Percentiles rank a stretch among this genome's conserved stretches.
These are phyloP conservation scores for Geopemphigus sp. DNA, from an alignment of 1,140 invertebrate genomes.

Conservation along the genomic window DNA sequence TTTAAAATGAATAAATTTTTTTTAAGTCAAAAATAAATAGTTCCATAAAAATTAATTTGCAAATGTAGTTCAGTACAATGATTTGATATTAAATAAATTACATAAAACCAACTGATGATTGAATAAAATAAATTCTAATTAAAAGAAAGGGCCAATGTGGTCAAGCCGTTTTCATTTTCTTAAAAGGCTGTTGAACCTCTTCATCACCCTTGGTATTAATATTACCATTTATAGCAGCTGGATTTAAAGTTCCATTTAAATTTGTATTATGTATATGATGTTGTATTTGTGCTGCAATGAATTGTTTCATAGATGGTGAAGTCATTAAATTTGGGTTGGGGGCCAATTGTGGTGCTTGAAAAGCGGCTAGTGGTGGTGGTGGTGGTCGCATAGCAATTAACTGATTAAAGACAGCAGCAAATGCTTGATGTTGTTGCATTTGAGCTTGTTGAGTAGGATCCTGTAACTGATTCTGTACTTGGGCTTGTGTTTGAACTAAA, in stretches of 20 bases:
- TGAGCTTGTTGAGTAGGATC: constrained; percentile 43
- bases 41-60: constrained; percentile 4
- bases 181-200: constrained; percentile 42
- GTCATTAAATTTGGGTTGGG: constrained; percentile 44
- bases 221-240: constrained; percentile 36
- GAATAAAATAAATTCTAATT: neutral
- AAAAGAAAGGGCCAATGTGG: neutral
- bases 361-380: constrained; percentile 29
- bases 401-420: constrained; percentile 35
- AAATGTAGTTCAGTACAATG: neutral
- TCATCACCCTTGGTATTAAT: constrained; percentile 34
- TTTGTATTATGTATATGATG: constrained; percentile 41
- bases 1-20: neutral
- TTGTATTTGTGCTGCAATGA: constrained; percentile 43
- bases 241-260: constrained; percentile 31
- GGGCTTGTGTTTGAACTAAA: constrained; percentile 39
- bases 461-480: constrained; percentile 40
- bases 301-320: constrained; percentile 44
- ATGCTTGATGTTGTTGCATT: constrained; percentile 43
- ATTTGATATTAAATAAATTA: neutral
- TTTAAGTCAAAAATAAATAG: neutral
- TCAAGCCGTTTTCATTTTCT: constrained; percentile 48
- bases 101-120: constrained; percentile 13
- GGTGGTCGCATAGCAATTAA: constrained; percentile 43
- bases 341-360: constrained; percentile 35